Conservation (phyloP, 37 sponge, comb jelly and placozoan genomes). For the Tethya wilhelma region DNA sequence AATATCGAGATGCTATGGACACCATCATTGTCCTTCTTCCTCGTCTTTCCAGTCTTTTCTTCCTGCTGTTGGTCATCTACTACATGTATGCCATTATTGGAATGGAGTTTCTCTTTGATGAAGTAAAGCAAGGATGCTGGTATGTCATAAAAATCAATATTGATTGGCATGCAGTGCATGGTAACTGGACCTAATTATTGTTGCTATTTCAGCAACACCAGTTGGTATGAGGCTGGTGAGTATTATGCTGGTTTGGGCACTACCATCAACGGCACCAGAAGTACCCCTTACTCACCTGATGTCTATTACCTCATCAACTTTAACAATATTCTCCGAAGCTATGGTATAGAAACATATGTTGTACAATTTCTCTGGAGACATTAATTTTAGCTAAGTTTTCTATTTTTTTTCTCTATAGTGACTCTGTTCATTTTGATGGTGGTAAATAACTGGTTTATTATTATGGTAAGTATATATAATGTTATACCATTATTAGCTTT, state of each 20-base stretch:
- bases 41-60: slow-evolving; percentile 43
- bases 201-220: no score
- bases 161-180: no score
- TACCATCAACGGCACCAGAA: neutral
- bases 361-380: no score
- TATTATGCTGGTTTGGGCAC: slow-evolving; percentile 19
- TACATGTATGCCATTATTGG: slow-evolving; percentile 87
- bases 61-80: slow-evolving; percentile 48
- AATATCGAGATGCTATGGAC: slow-evolving; percentile 74
- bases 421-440: slow-evolving; percentile 86
- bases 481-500: no score
- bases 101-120: slow-evolving; percentile 68
- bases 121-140: slow-evolving; percentile 59
- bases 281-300: neutral
- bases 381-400: no score
- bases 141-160: no score
- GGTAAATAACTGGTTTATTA: slow-evolving; percentile 89
- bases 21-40: slow-evolving; percentile 67
- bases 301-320: slow-evolving; percentile 81
- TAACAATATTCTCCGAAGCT: slow-evolving; percentile 73
- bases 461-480: slow-evolving; percentile 77
- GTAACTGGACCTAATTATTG: no score
- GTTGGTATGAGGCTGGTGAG: slow-evolving; percentile 27
- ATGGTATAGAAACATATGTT: no score
- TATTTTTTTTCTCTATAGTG: no score